Evolutionary conservation across 2,888 invertebrate species (phyloP).

Genomic region (Sisyra nigra): DNA sequence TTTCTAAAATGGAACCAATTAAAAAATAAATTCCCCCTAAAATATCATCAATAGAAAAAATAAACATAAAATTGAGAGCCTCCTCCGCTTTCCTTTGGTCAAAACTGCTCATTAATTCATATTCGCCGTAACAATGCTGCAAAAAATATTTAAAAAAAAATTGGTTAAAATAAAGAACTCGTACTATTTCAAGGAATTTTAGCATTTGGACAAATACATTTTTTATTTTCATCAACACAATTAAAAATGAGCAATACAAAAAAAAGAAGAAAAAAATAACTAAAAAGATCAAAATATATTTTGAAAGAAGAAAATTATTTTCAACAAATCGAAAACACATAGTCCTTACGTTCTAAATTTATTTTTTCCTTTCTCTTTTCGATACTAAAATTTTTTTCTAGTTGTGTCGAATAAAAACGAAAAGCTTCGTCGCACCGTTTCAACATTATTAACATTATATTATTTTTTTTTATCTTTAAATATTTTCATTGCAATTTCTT

Average conservation of each 20-base stretch:
- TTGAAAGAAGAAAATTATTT: slow-evolving; percentile 5
- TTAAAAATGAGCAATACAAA: slow-evolving; percentile 10
- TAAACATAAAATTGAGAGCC: too few species aligned
- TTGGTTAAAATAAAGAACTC: too few species aligned
- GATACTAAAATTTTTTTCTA: slow-evolving; percentile 8
- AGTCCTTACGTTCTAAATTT: slow-evolving; percentile 1
- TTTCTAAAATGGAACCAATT: too few species aligned
- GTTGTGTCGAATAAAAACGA: slow-evolving; percentile 8
- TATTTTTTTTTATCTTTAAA: too few species aligned
- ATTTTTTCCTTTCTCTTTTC: slow-evolving; percentile 5
- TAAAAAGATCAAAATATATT: slow-evolving; percentile 3
- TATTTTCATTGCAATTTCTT: too few species aligned
- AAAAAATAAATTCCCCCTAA: too few species aligned
- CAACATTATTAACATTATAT: neutral
- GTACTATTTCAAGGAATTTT: too few species aligned
- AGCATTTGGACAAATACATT: slow-evolving; percentile 9
- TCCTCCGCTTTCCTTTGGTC: too few species aligned
- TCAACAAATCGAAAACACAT: slow-evolving; percentile 9
- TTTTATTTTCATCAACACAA: slow-evolving; percentile 10
- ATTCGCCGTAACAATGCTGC: too few species aligned
- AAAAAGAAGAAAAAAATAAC: slow-evolving; percentile 7
- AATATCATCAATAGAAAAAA: too few species aligned
- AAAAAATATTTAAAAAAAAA: too few species aligned
- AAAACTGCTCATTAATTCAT: too few species aligned
- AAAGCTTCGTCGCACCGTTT: slow-evolving; percentile 7